Base-by-base conservation (phyloP, 2,888 invertebrate genomes). In the Eugnorisma glareosa region DNA sequence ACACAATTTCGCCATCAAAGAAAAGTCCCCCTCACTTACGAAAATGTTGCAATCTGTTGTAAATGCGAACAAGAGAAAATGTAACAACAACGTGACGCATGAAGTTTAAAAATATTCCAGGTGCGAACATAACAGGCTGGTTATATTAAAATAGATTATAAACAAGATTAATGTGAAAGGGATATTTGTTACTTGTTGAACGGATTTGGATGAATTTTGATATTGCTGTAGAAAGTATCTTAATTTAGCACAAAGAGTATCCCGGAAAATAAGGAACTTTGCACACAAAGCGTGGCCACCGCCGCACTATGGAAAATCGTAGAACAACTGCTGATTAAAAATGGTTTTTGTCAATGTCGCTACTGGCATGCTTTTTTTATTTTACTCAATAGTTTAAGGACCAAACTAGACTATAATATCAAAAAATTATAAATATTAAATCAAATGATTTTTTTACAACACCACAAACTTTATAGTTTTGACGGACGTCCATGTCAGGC, bases 171-270 rank as follows among this genome's bases (percentile, higher is more conserved):
- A 71, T 77, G 61, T 10, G 61, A 67, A 70, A 70, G 31, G 61
- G 61, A 67, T 76, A 69, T 67, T 76, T 37, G 66, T 82, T 75
- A 70, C 66, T 76, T 67, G 77, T 81, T 76, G 59, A 82, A 67
- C 59, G 51, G 77, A 76, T 76, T 70, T 28, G 40, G 45, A 77
- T 70, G 61, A 82, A 76, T 81, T 81, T 81, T 82, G 77, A 77
- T 82, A 61, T 82, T 61, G 43, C 45, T 37, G 77, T 70, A 61
- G 77, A 82, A 82, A 81, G 54, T 82, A 81, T 76, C 67, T 61
- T 57, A 76, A 80, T 80, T 76, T 67, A 82, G 40, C 45, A 61
- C 67, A 80, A 67, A 82, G 61, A 67, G 59, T 82, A 67, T 54
- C 45, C 59, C 54, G 77, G 70, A 76, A 76, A 76, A 82, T 67